These are phyloP conservation scores for Diplosoma virens DNA, from an alignment of 23 tunicate genomes.

Conservation along the genomic window DNA sequence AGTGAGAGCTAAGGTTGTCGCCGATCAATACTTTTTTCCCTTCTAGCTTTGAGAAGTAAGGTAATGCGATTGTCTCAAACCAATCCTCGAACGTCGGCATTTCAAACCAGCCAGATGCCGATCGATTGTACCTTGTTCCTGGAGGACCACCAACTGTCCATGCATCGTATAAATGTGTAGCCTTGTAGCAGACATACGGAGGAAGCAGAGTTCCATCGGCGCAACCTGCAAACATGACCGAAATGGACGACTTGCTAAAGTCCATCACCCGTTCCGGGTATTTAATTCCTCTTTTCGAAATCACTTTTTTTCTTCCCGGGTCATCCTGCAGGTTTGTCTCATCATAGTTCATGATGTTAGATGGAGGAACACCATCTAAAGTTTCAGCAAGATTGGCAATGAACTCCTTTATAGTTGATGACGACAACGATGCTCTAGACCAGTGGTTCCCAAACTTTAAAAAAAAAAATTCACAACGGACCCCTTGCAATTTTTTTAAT, in stretches of 20 bases:
- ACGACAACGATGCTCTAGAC: no score
- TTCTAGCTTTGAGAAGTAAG: background rate
- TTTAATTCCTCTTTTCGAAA: background rate
- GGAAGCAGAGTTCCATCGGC: constrained; percentile 7
- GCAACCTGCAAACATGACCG: constrained; percentile 21
- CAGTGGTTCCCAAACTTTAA: no score
- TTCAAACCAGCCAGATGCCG: background rate
- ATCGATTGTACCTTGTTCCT: background rate
- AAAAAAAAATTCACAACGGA: no score
- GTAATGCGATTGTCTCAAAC: background rate
- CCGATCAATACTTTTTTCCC: constrained; percentile 1
- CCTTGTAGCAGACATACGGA: background rate
- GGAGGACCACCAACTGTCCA: background rate
- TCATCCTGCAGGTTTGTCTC: constrained; percentile 32
- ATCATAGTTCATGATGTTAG: constrained; percentile 6
- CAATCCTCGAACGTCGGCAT: background rate
- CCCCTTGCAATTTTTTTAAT: no score
- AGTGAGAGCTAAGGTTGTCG: background rate
- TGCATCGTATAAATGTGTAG: background rate
- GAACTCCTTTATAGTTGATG: no score
- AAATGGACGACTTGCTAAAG: background rate
- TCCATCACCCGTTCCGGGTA: background rate
- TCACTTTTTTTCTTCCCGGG: constrained; percentile 17
- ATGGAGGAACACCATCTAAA: background rate
- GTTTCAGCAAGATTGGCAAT: no score